These are phyloP conservation scores for Genyomyrus donnyi DNA, from an alignment of 2,113 vertebrate species.

Conservation along the genomic window DNA sequence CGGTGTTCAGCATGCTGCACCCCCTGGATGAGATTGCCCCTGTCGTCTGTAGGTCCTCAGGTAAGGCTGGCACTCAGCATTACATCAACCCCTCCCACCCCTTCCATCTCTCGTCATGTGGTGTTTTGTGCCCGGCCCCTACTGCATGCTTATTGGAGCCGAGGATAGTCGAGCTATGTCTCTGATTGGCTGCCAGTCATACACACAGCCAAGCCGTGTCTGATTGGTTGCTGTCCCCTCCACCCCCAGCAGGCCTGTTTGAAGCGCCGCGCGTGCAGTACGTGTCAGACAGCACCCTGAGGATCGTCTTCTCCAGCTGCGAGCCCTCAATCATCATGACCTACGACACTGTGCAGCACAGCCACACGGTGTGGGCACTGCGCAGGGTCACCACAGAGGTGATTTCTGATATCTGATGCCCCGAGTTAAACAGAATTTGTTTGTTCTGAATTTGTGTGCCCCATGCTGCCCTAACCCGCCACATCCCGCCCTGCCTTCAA, in stretches of 20 bases:
- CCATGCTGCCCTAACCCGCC: background rate
- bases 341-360: constrained; percentile 78
- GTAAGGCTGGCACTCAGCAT: constrained; percentile 48
- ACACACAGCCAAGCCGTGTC: background rate
- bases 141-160: background rate
- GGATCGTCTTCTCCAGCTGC: constrained; percentile 76
- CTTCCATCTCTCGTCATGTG: background rate
- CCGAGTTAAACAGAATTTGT: background rate
- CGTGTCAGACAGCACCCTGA: constrained; percentile 72
- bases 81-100: background rate
- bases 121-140: background rate
- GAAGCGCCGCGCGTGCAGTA: constrained; percentile 78
- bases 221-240: background rate
- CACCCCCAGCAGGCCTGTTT: constrained; percentile 58
- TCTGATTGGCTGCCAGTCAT: background rate
- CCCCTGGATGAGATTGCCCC: constrained; percentile 92
- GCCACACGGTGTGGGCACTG: constrained; percentile 81
- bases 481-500: background rate
- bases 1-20: constrained; percentile 93
- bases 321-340: constrained; percentile 86
- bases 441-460: background rate
- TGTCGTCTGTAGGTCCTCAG: constrained; percentile 78
- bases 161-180: too few relatives aligned
- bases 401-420: constrained; percentile 11
- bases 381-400: constrained; percentile 85